phyloP scores from a whole-genome alignment of 64 coral and sea anemone species.

The Stichodactyla mertensii region DNA sequence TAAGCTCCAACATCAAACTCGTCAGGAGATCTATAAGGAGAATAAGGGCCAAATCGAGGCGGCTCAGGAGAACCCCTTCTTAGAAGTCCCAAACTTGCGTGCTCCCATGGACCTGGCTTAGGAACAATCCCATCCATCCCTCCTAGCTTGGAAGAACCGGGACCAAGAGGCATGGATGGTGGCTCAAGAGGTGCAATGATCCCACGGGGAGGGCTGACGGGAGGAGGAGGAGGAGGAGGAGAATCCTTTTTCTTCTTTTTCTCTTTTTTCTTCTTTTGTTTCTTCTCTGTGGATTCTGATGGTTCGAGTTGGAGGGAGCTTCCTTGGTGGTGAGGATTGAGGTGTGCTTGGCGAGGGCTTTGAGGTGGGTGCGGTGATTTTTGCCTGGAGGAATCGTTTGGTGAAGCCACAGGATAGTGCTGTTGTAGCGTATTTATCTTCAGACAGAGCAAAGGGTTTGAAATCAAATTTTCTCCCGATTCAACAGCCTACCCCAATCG shows the following conservation, averaged over 20 bases:
- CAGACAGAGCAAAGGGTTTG: too few relatives aligned
- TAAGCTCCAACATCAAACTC: background rate
- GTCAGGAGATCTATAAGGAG: conserved; percentile 1
- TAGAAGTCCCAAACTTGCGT: conserved; percentile 44
- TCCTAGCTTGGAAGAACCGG: conserved; percentile 55
- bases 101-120: conserved; percentile 73
- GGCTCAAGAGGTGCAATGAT: conserved; percentile 40
- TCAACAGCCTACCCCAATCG: too few relatives aligned
- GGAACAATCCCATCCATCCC: conserved; percentile 7
- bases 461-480: too few relatives aligned
- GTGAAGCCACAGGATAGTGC: background rate
- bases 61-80: conserved; percentile 34
- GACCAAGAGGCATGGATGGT: conserved; percentile 25
- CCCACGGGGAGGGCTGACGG: conserved; percentile 31
- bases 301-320: background rate
- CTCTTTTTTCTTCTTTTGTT: conserved; percentile 64
- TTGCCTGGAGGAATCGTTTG: background rate
- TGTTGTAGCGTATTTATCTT: background rate
- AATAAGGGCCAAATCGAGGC: conserved; percentile 16
- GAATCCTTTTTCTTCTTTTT: conserved; percentile 76
- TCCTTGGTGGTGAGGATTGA: background rate
- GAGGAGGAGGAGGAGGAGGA: conserved; percentile 26
- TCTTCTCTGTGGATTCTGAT: background rate
- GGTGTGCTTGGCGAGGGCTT: conserved; percentile 1
- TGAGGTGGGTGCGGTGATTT: background rate